A percentile compares a stretch with the other conserved stretches of the same genome.
Conservation (phyloP, 2,113 vertebrate genomes). For the Peromyscus leucopus region DNA sequence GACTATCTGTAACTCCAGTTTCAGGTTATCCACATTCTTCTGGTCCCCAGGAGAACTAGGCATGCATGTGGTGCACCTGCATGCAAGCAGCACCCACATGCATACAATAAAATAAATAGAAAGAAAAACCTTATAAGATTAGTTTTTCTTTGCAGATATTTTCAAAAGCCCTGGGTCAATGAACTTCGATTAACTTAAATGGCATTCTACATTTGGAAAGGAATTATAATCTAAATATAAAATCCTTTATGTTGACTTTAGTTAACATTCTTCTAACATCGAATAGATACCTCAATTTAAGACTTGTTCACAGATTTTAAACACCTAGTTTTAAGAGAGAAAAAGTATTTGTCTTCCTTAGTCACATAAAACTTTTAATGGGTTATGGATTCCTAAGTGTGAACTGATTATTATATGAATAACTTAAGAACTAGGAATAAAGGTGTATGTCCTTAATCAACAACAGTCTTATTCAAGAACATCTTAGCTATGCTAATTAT, state of each 20-base stretch:
- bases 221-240: slow-evolving; percentile 22
- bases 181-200: not conserved
- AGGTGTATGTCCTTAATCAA: not conserved
- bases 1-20: not conserved
- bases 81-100: not conserved
- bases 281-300: not conserved
- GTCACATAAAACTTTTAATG: not conserved
- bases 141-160: not conserved
- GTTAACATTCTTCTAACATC: not conserved
- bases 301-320: not conserved
- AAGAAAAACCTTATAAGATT: not conserved
- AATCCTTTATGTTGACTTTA: slow-evolving; percentile 2
- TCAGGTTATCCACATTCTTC: not conserved
- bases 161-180: not conserved
- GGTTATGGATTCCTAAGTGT: not conserved
- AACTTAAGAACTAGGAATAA: slow-evolving; percentile 37
- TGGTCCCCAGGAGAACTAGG: not conserved
- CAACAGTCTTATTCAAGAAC: not conserved
- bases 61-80: not conserved
- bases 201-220: not conserved
- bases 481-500: not conserved
- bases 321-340: slow-evolving; percentile 15
- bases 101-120: not conserved
- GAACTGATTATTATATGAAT: not conserved
- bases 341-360: not conserved